Evolutionary conservation across 2,113 vertebrate species (phyloP), one percentile per base, ranked within the genome.

Genomic region (Eulemur macaco): DNA sequence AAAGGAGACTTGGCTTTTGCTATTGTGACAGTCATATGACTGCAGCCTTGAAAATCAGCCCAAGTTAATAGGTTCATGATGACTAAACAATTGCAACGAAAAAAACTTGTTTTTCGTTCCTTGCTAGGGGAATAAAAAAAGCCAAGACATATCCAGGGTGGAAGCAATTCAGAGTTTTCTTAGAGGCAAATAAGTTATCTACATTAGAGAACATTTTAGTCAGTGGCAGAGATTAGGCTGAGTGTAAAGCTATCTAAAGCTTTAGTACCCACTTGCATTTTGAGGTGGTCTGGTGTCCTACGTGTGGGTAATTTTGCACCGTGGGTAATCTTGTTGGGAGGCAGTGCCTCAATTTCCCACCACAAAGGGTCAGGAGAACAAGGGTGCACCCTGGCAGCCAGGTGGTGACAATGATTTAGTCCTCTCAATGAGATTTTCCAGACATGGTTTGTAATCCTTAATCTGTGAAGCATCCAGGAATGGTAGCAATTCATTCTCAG

Each of bases 1-100:
- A 94, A 89, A 95, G 37, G 37, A 89, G 63, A 83, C 31, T 89
- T 91, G 27, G 13, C 37, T 93, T 88, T 93, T 76, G n/a, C 56
- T 89, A n/a, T 52, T 60, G 23, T 73, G 54, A 86, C 20, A 90
- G 29, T 12, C 14, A 68, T 68, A 96, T 96, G 68, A 92, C 27
- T 29, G 34, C 15, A 86, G 47, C 3, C 69, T 80, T 91, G 45
- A 29, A 93, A 71, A 95, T 76, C 78, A 94, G 84, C 37, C n/a
- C 31, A 88, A 94, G 15, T 86, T 91, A 81, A 80, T 86, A 76
- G 13, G 50, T 83, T 84, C 42, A 42, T 69, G 31, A 73, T 64
- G 29, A 69, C 13, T 74, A 25, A 90, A 86, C 5, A 47, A 27
- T 85, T 73, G 58, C 6, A 90, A 17, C 63, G 23, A 39, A 54